Conservation (phyloP, 2,113 vertebrate genomes). For the Gambusia affinis region DNA sequence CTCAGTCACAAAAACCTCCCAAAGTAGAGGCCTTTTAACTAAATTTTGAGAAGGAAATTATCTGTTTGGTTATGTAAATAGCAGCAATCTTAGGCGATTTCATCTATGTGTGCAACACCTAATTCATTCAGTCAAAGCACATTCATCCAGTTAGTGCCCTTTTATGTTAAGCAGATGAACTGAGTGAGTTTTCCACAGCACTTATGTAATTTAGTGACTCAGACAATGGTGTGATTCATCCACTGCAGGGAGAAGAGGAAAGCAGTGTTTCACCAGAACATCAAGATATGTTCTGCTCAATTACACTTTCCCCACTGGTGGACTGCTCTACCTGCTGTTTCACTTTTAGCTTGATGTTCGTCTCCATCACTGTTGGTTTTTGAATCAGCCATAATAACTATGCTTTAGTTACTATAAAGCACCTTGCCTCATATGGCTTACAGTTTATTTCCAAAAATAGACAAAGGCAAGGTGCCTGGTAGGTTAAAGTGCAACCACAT, state of each 20-base stretch:
- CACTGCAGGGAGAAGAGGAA: constrained; percentile 37
- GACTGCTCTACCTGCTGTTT: constrained; percentile 35
- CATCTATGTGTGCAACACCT: constrained; percentile 25
- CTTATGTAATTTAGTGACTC: constrained; percentile 67
- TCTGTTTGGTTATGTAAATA: constrained; percentile 26
- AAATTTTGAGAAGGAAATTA: not conserved
- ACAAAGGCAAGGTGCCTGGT: constrained; percentile 36
- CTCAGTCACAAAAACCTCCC: not conserved
- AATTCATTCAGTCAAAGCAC: constrained; percentile 25
- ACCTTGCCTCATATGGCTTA: constrained; percentile 1
- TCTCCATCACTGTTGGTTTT: constrained; percentile 19
- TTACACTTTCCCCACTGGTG: constrained; percentile 52
- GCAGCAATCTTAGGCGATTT: constrained; percentile 13
- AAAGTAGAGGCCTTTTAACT: not conserved
- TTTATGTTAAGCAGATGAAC: constrained; percentile 42
- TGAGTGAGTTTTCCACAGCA: constrained; percentile 58
- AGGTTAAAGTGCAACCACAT: constrained; percentile 43
- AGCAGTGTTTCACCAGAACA: constrained; percentile 56
- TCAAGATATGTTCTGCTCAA: constrained; percentile 70
- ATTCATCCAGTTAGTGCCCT: constrained; percentile 37
- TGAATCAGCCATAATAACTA: constrained; percentile 28
- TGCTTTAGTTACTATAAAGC: constrained; percentile 33
- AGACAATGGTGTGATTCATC: constrained; percentile 72
- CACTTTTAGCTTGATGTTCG: constrained; percentile 36
- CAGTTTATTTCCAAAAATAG: constrained; percentile 34